Conservation (phyloP, 2,113 vertebrate genomes). For the Dicaeum eximium region DNA sequence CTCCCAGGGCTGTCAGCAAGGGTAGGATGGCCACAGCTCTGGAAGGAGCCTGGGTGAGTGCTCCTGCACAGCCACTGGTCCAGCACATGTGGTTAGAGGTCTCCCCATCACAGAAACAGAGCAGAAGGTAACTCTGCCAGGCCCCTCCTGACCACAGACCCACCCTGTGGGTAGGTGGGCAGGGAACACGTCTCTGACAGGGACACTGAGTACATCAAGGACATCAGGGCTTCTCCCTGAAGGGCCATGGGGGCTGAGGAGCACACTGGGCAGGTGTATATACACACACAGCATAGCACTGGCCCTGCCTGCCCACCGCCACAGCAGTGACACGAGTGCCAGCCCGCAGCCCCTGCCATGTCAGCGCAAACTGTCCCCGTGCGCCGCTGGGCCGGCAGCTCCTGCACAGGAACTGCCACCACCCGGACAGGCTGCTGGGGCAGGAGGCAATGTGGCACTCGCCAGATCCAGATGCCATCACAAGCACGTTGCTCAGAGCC, state of each 20-base stretch:
- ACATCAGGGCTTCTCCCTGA: neutral
- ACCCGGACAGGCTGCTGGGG: neutral
- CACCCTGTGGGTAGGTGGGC: neutral
- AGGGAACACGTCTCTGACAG: neutral
- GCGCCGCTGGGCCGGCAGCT: rapidly evolving
- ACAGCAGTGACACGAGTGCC: neutral
- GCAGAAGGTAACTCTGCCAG: neutral
- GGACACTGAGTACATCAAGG: neutral
- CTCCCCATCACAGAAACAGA: neutral
- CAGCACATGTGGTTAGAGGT: rapidly evolving
- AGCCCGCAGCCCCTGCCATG: rapidly evolving
- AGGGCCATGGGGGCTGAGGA: neutral
- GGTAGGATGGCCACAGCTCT: neutral
- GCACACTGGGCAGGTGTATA: neutral
- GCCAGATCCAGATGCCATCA: neutral
- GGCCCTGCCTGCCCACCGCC: neutral
- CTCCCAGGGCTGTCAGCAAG: neutral
- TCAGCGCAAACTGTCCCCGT: rapidly evolving
- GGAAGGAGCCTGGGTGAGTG: neutral
- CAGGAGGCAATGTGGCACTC: neutral
- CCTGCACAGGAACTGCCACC: neutral
- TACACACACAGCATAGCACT: neutral
- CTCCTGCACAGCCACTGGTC: neutral
- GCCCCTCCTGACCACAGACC: neutral
- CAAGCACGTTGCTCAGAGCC: neutral